phyloP scores from a whole-genome alignment of 2,113 vertebrate species.

The Seriola rivoliana region DNA sequence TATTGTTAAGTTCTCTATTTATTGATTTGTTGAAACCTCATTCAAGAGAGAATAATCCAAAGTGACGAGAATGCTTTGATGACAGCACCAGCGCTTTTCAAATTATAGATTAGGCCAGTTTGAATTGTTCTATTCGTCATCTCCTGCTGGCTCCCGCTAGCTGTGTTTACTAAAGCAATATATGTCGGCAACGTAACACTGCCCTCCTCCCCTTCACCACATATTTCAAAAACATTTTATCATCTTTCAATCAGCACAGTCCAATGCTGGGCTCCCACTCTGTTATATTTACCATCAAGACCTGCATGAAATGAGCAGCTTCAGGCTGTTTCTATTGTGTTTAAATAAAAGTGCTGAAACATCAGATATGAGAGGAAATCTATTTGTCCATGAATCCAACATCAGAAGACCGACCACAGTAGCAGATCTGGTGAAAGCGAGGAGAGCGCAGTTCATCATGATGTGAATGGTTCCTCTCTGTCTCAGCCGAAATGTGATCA shows the following conservation, averaged over 20 bases:
- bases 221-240: conserved; percentile 51
- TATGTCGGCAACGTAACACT: neutral
- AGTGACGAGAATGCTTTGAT: conserved; percentile 26
- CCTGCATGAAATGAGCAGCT: conserved; percentile 40
- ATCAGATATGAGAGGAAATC: conserved; percentile 42
- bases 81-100: conserved; percentile 26
- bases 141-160: neutral
- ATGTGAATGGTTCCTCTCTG: conserved; percentile 33
- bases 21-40: conserved; percentile 55
- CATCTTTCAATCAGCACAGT: conserved; percentile 43
- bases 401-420: conserved; percentile 10
- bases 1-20: conserved; percentile 29
- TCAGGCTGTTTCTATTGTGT: conserved; percentile 26
- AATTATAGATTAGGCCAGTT: conserved; percentile 30
- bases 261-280: neutral
- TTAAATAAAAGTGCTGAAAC: conserved; percentile 35
- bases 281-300: conserved; percentile 10
- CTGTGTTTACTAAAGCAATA: conserved; percentile 32
- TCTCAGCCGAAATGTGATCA: conserved; percentile 38
- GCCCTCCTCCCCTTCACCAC: neutral
- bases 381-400: conserved; percentile 24
- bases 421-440: conserved; percentile 17
- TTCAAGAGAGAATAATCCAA: conserved; percentile 36
- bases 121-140: conserved; percentile 35
- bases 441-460: conserved; percentile 17